A percentile compares a stretch with the other conserved stretches of the same genome.
phyloP scores from a whole-genome alignment of 2,113 vertebrate genomes.

The Athene noctua region DNA sequence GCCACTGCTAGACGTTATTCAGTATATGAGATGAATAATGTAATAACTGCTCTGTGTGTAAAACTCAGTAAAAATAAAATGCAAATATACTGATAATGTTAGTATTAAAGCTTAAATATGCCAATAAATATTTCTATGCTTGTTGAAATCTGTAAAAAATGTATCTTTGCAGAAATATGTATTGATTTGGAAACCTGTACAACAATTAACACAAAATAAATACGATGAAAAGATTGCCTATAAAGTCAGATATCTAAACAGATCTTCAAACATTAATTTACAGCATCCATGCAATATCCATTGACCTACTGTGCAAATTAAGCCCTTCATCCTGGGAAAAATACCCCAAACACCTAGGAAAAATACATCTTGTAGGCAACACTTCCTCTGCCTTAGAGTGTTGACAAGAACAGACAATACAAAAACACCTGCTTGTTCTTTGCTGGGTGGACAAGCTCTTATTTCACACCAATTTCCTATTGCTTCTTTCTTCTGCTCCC shows the following conservation, averaged over 20 bases:
- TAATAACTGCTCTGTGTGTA: neutral
- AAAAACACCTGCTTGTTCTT: neutral
- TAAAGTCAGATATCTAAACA: neutral
- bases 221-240: neutral
- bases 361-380: fast-evolving
- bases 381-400: neutral
- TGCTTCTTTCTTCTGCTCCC: neutral
- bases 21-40: neutral
- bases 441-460: neutral
- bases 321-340: neutral
- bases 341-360: neutral
- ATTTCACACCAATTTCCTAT: neutral
- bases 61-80: neutral
- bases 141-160: neutral
- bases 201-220: neutral
- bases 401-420: neutral
- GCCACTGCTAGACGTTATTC: neutral
- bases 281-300: neutral
- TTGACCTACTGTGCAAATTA: neutral
- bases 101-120: neutral
- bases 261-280: neutral
- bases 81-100: neutral
- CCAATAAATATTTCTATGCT: neutral
- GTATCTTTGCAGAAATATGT: neutral
- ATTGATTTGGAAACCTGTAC: neutral